These are phyloP conservation scores for Andrena trimmerana DNA, from an alignment of 2,888 invertebrate genomes.

Conservation along the genomic window DNA sequence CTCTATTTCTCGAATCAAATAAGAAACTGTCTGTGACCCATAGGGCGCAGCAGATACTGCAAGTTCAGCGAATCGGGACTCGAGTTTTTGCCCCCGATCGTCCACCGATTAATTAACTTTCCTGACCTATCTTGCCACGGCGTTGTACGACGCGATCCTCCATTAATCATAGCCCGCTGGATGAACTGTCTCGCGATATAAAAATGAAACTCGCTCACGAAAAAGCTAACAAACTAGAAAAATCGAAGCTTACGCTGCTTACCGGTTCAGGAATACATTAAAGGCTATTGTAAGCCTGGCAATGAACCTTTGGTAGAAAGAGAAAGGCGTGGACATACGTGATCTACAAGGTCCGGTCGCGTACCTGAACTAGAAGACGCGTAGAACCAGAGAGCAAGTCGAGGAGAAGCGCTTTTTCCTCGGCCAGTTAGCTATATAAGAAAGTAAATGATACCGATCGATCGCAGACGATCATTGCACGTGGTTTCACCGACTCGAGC, in stretches of 20 bases:
- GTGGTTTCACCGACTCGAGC: slow-evolving; percentile 9
- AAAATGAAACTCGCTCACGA: slow-evolving; percentile 17
- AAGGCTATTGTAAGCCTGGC: slow-evolving; percentile 24
- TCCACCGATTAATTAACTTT: slow-evolving; percentile 22
- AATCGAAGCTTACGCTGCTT: background rate
- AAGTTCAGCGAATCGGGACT: background rate
- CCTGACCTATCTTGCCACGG: slow-evolving; percentile 9
- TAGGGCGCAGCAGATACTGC: background rate
- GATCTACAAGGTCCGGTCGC: slow-evolving; percentile 47
- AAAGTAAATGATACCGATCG: slow-evolving; percentile 47
- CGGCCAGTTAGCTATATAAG: slow-evolving; percentile 57
- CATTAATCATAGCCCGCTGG: slow-evolving; percentile 16
- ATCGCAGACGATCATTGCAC: slow-evolving; percentile 37
- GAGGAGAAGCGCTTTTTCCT: slow-evolving; percentile 21
- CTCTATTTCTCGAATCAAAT: slow-evolving; percentile 16
- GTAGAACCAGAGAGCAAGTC: slow-evolving; percentile 13
- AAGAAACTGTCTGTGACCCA: slow-evolving; percentile 21
- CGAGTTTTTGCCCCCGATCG: background rate
- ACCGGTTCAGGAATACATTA: slow-evolving; percentile 7
- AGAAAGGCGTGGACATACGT: slow-evolving; percentile 56
- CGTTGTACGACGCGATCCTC: background rate
- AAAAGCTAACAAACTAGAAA: background rate
- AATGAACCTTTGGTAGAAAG: slow-evolving; percentile 43
- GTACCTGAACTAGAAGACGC: slow-evolving; percentile 45
- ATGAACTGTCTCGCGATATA: background rate